phyloP scores from a whole-genome alignment of 2,888 invertebrate genomes.

The Apoda limacodes region DNA sequence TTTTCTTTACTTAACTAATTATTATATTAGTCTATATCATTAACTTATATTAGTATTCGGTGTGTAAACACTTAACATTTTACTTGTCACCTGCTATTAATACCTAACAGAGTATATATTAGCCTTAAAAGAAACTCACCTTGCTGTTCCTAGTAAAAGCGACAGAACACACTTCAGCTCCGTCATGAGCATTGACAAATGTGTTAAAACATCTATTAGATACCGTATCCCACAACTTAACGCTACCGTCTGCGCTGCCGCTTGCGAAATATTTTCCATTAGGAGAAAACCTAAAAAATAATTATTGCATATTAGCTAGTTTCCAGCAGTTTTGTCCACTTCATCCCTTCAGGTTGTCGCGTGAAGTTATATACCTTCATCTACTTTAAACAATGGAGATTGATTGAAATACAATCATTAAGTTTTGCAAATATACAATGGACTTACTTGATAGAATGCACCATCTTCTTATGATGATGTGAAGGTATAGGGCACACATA shows the following conservation, averaged over 20 bases:
- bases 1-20: no score
- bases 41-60: no score
- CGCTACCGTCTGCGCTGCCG: conserved; percentile 91
- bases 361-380: no score
- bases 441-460: conserved; percentile 79
- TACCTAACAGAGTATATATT: no score
- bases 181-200: conserved; percentile 93
- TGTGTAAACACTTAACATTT: no score
- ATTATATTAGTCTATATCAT: no score
- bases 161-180: conserved; percentile 93
- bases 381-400: no score
- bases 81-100: no score
- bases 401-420: no score
- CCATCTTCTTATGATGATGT: conserved; percentile 83
- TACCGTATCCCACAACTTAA: conserved; percentile 98
- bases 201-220: conserved; percentile 94
- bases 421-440: no score
- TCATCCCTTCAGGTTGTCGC: no score
- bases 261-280: conserved; percentile 78
- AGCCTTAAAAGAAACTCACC: no score
- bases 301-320: not conserved
- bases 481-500: conserved; percentile 92
- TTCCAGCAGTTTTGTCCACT: not conserved
- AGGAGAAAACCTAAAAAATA: conserved; percentile 43
- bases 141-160: conserved; percentile 96